Evolutionary conservation across 2,113 vertebrate genomes (phyloP), one percentile per base, ranked within the genome.

Genomic region (Plestiodon gilberti): DNA sequence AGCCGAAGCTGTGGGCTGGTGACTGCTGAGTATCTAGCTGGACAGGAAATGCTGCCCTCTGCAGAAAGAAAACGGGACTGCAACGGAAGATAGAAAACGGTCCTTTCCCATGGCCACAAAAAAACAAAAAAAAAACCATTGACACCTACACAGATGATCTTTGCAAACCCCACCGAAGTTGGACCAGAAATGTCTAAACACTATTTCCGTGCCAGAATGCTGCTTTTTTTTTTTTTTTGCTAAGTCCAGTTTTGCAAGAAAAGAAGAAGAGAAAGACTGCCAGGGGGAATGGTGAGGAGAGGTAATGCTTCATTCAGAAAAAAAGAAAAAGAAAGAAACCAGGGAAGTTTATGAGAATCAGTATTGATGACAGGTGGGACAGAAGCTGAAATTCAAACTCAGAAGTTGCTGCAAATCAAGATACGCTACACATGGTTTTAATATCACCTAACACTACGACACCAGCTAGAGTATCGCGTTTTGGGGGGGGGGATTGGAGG

Each of bases 331-430:
- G 10, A 71, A 79, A 59, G 76, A 30, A 78, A 86, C 79, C 90
- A 91, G 93, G 93, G 79, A 92, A 93, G 93, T 84, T 85, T 93
- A 88, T 79, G 89, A 93, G 94, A 94, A 94, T 94, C 95, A 95
- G 93, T 94, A 92, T 64, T 78, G 95, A 82, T 95, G 96, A 96
- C 96, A 95, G 96, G 95, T 95, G 96, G 95, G 93, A 91, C 87
- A 88, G 94, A 78, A 88, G 91, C 91, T 91, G 96, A 96, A 96
- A 96, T 88, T 38, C n/a, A 93, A 97, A 91, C 96, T 91, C 83
- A 83, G 89, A 88, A 95, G 96, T 95, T 94, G 94, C 96, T 91
- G 95, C 94, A 95, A 93, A 92, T 93, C 91, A 95, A 96, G 95
- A 96, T 95, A 93, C 91, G 80, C 87, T 92, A 94, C 96, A 97